Percentiles rank a stretch among this genome's conserved stretches.
These are phyloP conservation scores for Hyaena hyaena DNA, from an alignment of 2,113 vertebrate species.

Conservation along the genomic window DNA sequence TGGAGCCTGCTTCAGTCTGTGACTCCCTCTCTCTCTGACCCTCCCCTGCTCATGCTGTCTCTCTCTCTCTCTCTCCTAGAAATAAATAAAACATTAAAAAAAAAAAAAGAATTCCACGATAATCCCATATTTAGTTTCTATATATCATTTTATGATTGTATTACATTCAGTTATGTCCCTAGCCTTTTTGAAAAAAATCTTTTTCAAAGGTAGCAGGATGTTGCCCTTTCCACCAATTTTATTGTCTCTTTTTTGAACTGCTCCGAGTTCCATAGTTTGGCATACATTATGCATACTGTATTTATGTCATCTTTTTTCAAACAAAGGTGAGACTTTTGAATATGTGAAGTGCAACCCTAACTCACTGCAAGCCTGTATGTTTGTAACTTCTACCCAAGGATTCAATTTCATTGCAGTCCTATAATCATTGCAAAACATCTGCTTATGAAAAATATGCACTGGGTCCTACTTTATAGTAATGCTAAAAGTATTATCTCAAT, in stretches of 20 bases:
- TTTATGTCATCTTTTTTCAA: background rate
- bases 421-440: slow-evolving; percentile 42
- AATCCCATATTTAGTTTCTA: background rate
- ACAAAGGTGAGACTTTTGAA: background rate
- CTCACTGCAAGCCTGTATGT: background rate
- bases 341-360: background rate
- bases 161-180: background rate
- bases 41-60: too few relatives aligned
- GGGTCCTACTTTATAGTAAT: background rate
- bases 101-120: background rate
- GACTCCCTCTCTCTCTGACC: too few relatives aligned
- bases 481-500: slow-evolving; percentile 46
- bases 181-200: background rate
- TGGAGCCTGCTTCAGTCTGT: too few relatives aligned
- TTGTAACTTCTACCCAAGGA: background rate
- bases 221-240: slow-evolving; percentile 2
- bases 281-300: background rate
- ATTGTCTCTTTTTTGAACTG: background rate
- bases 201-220: background rate
- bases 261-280: background rate
- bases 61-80: too few relatives aligned
- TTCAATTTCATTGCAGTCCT: background rate
- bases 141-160: background rate
- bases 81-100: too few relatives aligned
- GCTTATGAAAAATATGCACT: slow-evolving; percentile 19